phyloP scores from a whole-genome alignment of 2,888 invertebrate genomes.

The Drosophila monieri region DNA sequence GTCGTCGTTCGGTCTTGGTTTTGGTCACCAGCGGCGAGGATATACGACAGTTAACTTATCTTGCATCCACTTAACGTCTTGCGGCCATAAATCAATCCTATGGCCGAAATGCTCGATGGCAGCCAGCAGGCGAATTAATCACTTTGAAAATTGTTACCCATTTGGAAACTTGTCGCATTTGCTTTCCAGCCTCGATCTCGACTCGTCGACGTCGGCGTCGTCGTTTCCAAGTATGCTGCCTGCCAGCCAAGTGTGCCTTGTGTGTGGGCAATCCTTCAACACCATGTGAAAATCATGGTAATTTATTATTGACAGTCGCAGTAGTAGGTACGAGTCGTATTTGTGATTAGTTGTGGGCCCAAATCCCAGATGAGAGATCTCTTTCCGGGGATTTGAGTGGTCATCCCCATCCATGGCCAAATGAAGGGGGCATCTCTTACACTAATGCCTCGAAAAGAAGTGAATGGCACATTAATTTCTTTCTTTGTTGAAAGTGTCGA shows the following conservation, averaged over 20 bases:
- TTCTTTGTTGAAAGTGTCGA: conserved; percentile 27
- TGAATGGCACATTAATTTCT: conserved; percentile 33
- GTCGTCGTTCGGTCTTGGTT: background rate
- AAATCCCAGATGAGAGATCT: conserved; percentile 23
- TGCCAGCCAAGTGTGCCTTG: conserved; percentile 42
- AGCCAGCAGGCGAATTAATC: conserved; percentile 80
- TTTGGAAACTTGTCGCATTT: conserved; percentile 78
- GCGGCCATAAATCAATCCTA: conserved; percentile 80
- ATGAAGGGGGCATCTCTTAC: conserved; percentile 11
- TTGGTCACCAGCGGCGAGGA: conserved; percentile 76
- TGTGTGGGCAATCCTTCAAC: conserved; percentile 75
- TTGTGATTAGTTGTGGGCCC: conserved; percentile 39
- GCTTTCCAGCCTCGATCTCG: conserved; percentile 55
- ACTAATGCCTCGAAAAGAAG: conserved; percentile 14
- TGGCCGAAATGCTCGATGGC: conserved; percentile 73
- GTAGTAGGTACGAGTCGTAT: conserved; percentile 46
- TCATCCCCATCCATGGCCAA: conserved; percentile 19
- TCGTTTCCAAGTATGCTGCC: conserved; percentile 16
- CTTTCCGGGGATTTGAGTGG: conserved; percentile 12
- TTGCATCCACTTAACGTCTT: conserved; percentile 81
- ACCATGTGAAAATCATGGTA: conserved; percentile 63
- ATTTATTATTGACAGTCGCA: conserved; percentile 70
- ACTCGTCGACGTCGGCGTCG: background rate
- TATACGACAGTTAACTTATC: conserved; percentile 80
- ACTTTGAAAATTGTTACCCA: conserved; percentile 79